phyloP scores from a whole-genome alignment of 2,113 vertebrate genomes.

The Todiramphus saurophagus region DNA sequence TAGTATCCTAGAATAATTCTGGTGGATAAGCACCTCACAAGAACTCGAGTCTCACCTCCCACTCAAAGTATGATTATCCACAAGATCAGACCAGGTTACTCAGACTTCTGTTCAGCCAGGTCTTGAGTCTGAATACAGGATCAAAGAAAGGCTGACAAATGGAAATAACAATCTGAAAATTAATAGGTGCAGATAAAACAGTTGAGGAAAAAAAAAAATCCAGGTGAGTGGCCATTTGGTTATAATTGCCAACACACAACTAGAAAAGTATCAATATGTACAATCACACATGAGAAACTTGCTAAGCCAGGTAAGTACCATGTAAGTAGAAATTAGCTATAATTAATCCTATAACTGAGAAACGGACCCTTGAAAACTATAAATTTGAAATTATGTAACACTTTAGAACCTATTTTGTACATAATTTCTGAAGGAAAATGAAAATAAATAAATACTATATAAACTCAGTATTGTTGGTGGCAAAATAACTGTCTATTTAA shows the following conservation, averaged over 20 bases:
- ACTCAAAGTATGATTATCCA: neutral
- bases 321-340: neutral
- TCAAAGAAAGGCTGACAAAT: neutral
- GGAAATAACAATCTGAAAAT: neutral
- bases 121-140: neutral
- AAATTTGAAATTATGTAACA: neutral
- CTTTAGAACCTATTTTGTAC: neutral
- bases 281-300: neutral
- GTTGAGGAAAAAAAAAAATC: neutral
- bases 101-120: neutral
- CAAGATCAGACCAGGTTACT: neutral
- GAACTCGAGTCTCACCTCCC: neutral
- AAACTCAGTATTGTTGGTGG: neutral
- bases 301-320: neutral
- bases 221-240: neutral
- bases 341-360: neutral
- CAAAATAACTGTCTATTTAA: neutral
- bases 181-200: neutral
- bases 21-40: neutral
- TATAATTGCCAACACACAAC: neutral
- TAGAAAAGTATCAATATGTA: neutral
- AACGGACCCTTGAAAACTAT: neutral
- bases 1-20: neutral
- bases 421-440: neutral
- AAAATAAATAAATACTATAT: neutral